phyloP scores from a whole-genome alignment of 2,888 invertebrate species.

The Orthosia gothica region DNA sequence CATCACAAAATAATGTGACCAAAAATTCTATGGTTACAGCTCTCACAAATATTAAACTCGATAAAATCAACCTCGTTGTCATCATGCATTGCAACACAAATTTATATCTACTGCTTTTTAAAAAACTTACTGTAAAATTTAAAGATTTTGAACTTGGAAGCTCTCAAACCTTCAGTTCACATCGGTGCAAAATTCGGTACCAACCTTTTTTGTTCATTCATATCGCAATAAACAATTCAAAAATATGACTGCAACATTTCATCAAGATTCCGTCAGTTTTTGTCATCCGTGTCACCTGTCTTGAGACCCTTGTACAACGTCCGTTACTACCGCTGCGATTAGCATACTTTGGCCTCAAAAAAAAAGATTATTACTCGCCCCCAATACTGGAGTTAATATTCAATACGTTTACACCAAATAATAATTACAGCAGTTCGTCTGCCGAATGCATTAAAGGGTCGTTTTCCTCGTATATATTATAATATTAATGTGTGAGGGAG shows the following conservation, averaged over 20 bases:
- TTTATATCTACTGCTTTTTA: neutral
- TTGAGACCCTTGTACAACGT: constrained; percentile 73
- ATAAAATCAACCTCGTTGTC: neutral
- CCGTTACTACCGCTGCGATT: constrained; percentile 81
- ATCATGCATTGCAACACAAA: neutral
- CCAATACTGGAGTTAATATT: constrained; percentile 85
- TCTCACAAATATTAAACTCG: neutral
- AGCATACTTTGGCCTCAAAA: constrained; percentile 86
- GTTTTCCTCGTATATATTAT: constrained; percentile 86
- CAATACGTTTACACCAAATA: constrained; percentile 90
- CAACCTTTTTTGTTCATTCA: constrained; percentile 46
- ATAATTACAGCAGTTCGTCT: constrained; percentile 87
- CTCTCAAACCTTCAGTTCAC: constrained; percentile 6
- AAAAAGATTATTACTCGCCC: constrained; percentile 83
- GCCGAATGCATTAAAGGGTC: constrained; percentile 85
- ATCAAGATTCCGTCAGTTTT: constrained; percentile 84
- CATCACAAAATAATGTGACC: neutral
- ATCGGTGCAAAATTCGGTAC: constrained; percentile 38
- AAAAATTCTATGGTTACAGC: neutral
- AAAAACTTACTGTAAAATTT: neutral
- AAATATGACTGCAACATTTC: constrained; percentile 74
- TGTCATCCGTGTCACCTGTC: constrained; percentile 82
- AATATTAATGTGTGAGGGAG: constrained; percentile 83
- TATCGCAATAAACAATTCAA: constrained; percentile 61
- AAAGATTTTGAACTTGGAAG: neutral